phyloP scores from a whole-genome alignment of 2,113 vertebrate species.

The Phasianus colchicus region DNA sequence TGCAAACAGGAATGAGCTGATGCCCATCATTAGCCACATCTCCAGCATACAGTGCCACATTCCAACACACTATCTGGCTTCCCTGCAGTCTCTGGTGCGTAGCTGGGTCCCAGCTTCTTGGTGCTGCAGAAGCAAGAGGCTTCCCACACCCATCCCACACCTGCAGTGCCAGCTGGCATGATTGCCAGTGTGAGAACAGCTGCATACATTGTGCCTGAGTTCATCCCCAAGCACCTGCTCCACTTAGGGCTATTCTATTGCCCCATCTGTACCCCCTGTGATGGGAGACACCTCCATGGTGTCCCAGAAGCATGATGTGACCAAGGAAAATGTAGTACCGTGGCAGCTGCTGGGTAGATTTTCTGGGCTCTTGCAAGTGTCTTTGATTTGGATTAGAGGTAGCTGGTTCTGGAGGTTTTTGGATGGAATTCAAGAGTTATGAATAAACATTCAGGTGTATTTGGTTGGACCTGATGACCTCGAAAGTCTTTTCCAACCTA shows the following conservation, averaged over 20 bases:
- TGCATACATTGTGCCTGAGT: accelerated
- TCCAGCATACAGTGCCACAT: not conserved
- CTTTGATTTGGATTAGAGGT: not conserved
- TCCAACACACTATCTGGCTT: not conserved
- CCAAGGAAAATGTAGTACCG: not conserved
- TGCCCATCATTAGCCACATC: not conserved
- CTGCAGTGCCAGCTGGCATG: not conserved
- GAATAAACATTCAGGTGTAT: not conserved
- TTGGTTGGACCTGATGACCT: not conserved
- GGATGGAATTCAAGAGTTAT: not conserved
- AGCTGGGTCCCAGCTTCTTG: not conserved
- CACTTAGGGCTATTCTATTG: not conserved
- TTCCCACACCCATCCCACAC: not conserved
- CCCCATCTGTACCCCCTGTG: not conserved
- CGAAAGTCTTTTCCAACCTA: not conserved
- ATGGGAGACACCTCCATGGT: not conserved
- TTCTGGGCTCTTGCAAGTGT: not conserved
- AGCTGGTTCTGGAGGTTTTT: not conserved
- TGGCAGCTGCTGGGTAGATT: not conserved
- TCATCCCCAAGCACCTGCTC: not conserved
- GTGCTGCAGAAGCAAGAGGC: not conserved
- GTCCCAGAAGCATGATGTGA: not conserved
- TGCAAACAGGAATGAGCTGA: not conserved
- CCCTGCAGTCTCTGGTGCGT: accelerated
- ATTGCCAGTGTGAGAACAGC: accelerated